phyloP scores from a whole-genome alignment of 2,797 vertebrate genomes.

The Melanotaenia trifasciata region DNA sequence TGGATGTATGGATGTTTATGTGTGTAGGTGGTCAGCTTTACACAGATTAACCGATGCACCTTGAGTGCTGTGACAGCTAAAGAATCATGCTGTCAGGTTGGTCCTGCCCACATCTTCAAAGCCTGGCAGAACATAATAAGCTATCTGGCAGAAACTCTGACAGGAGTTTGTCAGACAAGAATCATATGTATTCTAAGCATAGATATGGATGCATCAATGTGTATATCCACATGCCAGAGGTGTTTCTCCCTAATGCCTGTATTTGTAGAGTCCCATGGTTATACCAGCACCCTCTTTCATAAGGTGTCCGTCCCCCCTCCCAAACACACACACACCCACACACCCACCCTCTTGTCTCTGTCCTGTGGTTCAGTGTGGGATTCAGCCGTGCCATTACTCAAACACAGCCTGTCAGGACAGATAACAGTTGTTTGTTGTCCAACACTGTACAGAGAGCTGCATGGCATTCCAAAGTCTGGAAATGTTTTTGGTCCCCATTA shows the following conservation, averaged over 20 bases:
- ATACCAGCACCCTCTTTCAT: conserved; percentile 21
- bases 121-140: conserved; percentile 66
- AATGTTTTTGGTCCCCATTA: conserved; percentile 23
- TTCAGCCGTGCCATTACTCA: conserved; percentile 70
- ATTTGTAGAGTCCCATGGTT: conserved; percentile 36
- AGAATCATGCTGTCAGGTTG: conserved; percentile 70
- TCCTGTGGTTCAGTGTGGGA: conserved; percentile 59
- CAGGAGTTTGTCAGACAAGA: conserved; percentile 46
- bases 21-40: conserved; percentile 60
- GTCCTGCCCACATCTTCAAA: conserved; percentile 58
- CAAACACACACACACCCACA: background rate
- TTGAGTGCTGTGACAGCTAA: conserved; percentile 74
- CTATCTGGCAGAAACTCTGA: conserved; percentile 41
- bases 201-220: conserved; percentile 24
- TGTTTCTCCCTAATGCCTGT: conserved; percentile 14
- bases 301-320: background rate
- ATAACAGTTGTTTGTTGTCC: conserved; percentile 72
- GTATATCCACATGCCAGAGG: conserved; percentile 27
- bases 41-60: conserved; percentile 73
- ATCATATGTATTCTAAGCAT: conserved; percentile 37
- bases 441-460: conserved; percentile 62
- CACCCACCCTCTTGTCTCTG: conserved; percentile 4
- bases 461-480: conserved; percentile 53
- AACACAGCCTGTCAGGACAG: conserved; percentile 69
- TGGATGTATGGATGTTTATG: conserved; percentile 43